A percentile compares a stretch with the other conserved stretches of the same genome.
phyloP scores from a whole-genome alignment of 2,888 invertebrate species.

The Campopleginae sp. region DNA sequence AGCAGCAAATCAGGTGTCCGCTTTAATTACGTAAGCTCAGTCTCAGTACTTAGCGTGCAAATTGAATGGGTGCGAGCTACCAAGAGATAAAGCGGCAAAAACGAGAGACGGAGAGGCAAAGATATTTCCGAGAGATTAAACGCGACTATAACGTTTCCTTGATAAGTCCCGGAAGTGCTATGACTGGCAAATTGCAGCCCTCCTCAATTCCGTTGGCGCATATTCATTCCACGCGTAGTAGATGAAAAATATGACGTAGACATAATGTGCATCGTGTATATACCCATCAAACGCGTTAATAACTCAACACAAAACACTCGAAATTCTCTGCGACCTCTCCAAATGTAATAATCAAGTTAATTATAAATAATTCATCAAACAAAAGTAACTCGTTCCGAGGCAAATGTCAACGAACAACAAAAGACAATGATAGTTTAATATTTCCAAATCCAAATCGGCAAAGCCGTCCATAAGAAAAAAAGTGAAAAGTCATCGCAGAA shows the following conservation, averaged over 20 bases:
- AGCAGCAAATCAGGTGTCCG: constrained; percentile 66
- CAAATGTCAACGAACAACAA: neutral
- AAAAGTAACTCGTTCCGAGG: neutral
- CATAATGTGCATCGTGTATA: constrained; percentile 12
- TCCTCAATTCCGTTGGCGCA: constrained; percentile 58
- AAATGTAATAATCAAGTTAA: neutral
- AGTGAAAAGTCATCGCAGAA: too few species aligned
- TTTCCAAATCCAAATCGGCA: too few species aligned
- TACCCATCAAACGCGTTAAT: neutral
- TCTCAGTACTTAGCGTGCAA: constrained; percentile 65
- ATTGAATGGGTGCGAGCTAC: constrained; percentile 61
- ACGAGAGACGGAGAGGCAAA: constrained; percentile 19
- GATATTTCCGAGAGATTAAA: constrained; percentile 69
- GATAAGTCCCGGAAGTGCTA: constrained; percentile 68
- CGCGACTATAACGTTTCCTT: constrained; percentile 67
- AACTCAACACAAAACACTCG: neutral
- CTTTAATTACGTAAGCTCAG: constrained; percentile 67
- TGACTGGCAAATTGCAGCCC: constrained; percentile 68
- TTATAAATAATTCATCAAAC: neutral
- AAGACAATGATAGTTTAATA: neutral
- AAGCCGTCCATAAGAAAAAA: too few species aligned
- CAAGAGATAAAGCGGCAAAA: constrained; percentile 20
- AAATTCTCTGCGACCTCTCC: neutral
- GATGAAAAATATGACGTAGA: constrained; percentile 31
- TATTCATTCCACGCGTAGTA: constrained; percentile 45